phyloP scores from a whole-genome alignment of 1,140 invertebrate genomes.

The Sogatella furcifera region DNA sequence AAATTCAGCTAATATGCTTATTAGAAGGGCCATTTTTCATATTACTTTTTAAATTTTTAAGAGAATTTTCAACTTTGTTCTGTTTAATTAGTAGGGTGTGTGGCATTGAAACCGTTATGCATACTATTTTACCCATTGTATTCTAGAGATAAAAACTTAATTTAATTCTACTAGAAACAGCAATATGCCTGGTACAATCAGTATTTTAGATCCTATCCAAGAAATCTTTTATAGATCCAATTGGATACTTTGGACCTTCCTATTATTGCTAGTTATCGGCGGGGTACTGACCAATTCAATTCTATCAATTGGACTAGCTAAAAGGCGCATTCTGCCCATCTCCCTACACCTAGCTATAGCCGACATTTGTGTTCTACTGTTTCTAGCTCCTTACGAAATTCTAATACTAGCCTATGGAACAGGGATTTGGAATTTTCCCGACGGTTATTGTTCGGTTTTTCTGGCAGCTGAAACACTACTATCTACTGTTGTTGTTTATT shows the following conservation, averaged over 20 bases:
- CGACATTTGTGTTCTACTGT: constrained; percentile 2
- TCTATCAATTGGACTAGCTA: background rate
- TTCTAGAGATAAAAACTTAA: too few species aligned
- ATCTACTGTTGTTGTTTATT: constrained; percentile 2
- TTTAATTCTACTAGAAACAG: too few species aligned
- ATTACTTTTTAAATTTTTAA: too few species aligned
- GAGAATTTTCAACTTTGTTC: too few species aligned
- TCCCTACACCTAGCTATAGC: background rate
- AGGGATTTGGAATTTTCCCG: constrained; percentile 5
- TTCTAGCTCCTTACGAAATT: constrained; percentile 12
- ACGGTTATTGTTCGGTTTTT: background rate
- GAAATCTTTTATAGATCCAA: background rate
- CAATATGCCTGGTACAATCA: too few species aligned
- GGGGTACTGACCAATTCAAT: background rate
- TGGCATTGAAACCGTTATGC: too few species aligned
- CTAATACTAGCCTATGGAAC: background rate
- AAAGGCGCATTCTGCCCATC: background rate
- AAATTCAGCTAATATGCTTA: too few species aligned
- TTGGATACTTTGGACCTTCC: constrained; percentile 4
- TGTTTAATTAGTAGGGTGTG: too few species aligned
- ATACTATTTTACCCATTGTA: too few species aligned
- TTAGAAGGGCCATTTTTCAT: too few species aligned
- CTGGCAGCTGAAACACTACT: constrained; percentile 2
- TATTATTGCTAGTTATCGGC: background rate
- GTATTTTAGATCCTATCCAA: too few species aligned